Evolutionary conservation across 1,140 invertebrate genomes (phyloP).

Genomic region (Agraylea sexmaculata): DNA sequence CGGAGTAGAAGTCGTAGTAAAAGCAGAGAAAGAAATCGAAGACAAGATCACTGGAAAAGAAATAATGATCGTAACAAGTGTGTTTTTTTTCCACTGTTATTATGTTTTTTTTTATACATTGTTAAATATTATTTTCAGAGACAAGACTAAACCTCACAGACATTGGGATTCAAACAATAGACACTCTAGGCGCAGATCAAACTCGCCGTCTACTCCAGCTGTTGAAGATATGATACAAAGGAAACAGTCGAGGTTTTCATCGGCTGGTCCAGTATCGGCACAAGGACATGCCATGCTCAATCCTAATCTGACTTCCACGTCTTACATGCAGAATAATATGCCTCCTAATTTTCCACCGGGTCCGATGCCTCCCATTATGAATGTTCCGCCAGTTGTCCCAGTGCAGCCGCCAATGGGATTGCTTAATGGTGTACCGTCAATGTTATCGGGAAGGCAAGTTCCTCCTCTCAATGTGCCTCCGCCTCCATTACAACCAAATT

Average conservation of each 20-base stretch:
- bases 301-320: background rate
- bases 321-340: background rate
- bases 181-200: conserved; percentile 7
- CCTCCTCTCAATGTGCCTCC: too few relatives aligned
- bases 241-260: conserved; percentile 8
- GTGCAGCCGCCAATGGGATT: too few relatives aligned
- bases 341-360: too few relatives aligned
- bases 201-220: conserved; percentile 16
- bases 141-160: conserved; percentile 9
- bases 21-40: conserved; percentile 3
- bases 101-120: conserved; percentile 5
- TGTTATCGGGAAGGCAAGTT: too few relatives aligned
- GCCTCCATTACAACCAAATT: too few relatives aligned
- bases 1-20: conserved; percentile 5
- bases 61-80: conserved; percentile 5
- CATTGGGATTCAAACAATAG: conserved; percentile 14
- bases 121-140: conserved; percentile 14
- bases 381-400: too few relatives aligned
- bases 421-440: too few relatives aligned
- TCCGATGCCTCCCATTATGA: background rate
- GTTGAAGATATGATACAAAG: conserved; percentile 13
- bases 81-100: too few relatives aligned
- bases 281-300: background rate
- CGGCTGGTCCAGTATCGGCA: conserved; percentile 1
- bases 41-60: conserved; percentile 3